These are phyloP conservation scores for Litoditis marina DNA, from an alignment of 2,888 invertebrate species.

Conservation along the genomic window DNA sequence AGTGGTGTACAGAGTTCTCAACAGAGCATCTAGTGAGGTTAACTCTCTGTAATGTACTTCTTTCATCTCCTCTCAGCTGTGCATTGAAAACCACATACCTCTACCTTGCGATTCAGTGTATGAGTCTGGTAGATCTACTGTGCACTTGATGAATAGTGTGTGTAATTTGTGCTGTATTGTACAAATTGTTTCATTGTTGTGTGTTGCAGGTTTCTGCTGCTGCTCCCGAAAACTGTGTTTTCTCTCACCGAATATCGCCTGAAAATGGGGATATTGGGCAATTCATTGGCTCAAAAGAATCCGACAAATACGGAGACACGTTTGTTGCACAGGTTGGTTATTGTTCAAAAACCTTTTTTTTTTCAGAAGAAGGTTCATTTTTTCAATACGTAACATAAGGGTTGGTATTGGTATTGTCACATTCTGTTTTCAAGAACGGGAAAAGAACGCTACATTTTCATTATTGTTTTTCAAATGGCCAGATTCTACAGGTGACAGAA, in stretches of 20 bases:
- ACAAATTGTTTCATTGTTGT: background rate
- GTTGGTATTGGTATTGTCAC: background rate
- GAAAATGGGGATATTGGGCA: constrained; percentile 32
- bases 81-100: too few species aligned
- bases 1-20: too few species aligned
- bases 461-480: too few species aligned
- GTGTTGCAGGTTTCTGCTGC: background rate
- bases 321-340: constrained; percentile 30
- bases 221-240: constrained; percentile 9
- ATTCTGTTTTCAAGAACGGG: background rate
- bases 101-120: too few species aligned
- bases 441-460: too few species aligned
- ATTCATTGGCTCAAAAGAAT: constrained; percentile 31
- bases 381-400: background rate
- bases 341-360: background rate
- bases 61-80: too few species aligned
- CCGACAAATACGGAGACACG: constrained; percentile 38
- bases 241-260: constrained; percentile 29
- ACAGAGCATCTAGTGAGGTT: too few species aligned
- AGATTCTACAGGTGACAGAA: constrained; percentile 29
- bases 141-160: too few species aligned
- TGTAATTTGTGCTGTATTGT: too few species aligned
- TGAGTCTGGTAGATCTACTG: too few species aligned
- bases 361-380: too few species aligned
- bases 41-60: too few species aligned